Evolutionary conservation across 2,888 invertebrate species (phyloP), one percentile per base, ranked within the genome.

Genomic region (Flexamia atlantica): DNA sequence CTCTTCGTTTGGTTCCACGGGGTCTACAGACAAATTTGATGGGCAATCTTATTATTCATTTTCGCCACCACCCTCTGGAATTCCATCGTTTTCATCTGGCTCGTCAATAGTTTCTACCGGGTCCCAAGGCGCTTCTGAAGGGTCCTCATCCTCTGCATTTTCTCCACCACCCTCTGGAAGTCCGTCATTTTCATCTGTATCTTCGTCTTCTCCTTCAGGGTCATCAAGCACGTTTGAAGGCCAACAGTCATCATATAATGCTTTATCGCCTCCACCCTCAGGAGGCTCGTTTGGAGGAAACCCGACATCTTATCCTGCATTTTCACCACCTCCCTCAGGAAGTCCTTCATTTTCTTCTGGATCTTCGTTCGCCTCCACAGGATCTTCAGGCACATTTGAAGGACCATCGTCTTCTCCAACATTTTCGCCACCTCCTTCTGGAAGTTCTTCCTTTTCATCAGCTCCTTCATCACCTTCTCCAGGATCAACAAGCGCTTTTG

Each of bases 51-150:
- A n/a, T n/a, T n/a, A n/a, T n/a, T n/a, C n/a, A n/a, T n/a, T n/a
- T n/a, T n/a, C n/a, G n/a, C n/a, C n/a, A n/a, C n/a, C n/a, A n/a
- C n/a, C n/a, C n/a, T n/a, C n/a, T n/a, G n/a, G n/a, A n/a, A n/a
- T n/a, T n/a, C n/a, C 53, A 4, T 53, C 53, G 17, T 53, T 53
- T 53, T 53, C 53, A 53, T 53, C 53, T n/a, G n/a, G n/a, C n/a
- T n/a, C n/a, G n/a, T n/a, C n/a, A n/a, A n/a, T n/a, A n/a, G n/a
- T n/a, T n/a, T n/a, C n/a, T n/a, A n/a, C n/a, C n/a, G n/a, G n/a
- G n/a, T n/a, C n/a, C n/a, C n/a, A n/a, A n/a, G n/a, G n/a, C n/a
- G n/a, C n/a, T n/a, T n/a, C n/a, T n/a, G n/a, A n/a, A n/a, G n/a
- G n/a, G n/a, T n/a, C n/a, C n/a, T n/a, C 57, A 5, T 57, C 64